Evolutionary conservation across 2,113 vertebrate species (phyloP).

Genomic region (Syrmaticus mikado): DNA sequence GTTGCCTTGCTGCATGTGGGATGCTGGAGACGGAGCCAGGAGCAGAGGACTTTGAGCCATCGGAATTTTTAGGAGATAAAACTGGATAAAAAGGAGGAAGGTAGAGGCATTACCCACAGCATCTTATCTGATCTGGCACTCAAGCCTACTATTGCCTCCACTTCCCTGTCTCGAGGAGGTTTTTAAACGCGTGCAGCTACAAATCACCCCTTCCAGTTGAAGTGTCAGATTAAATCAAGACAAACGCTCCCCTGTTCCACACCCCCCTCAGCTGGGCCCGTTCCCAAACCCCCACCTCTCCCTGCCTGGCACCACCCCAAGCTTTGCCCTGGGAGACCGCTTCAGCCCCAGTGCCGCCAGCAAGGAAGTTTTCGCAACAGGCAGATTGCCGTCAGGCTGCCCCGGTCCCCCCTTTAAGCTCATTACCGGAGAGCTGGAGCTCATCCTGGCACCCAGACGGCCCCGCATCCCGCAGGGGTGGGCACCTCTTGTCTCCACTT

Average conservation of each 20-base stretch:
- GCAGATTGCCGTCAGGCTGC: background rate
- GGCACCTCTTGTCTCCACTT: background rate
- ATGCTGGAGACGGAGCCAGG: background rate
- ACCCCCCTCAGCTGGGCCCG: conserved; percentile 58
- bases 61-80: conserved; percentile 20
- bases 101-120: conserved; percentile 62
- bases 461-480: background rate
- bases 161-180: conserved; percentile 56
- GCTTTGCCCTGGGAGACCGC: conserved; percentile 46
- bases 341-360: conserved; percentile 35
- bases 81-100: conserved; percentile 54
- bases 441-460: background rate
- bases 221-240: conserved; percentile 73
- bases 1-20: background rate
- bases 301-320: conserved; percentile 59
- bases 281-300: conserved; percentile 65
- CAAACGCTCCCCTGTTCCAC: conserved; percentile 60
- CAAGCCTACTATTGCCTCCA: conserved; percentile 55
- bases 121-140: conserved; percentile 68
- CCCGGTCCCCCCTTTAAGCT: background rate
- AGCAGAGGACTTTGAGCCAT: conserved; percentile 21
- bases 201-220: conserved; percentile 63
- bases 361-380: background rate
- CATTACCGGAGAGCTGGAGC: background rate
- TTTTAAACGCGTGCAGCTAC: conserved; percentile 34